These are phyloP conservation scores for Liodrosophila aerea DNA, from an alignment of 2,888 invertebrate genomes.

Conservation along the genomic window DNA sequence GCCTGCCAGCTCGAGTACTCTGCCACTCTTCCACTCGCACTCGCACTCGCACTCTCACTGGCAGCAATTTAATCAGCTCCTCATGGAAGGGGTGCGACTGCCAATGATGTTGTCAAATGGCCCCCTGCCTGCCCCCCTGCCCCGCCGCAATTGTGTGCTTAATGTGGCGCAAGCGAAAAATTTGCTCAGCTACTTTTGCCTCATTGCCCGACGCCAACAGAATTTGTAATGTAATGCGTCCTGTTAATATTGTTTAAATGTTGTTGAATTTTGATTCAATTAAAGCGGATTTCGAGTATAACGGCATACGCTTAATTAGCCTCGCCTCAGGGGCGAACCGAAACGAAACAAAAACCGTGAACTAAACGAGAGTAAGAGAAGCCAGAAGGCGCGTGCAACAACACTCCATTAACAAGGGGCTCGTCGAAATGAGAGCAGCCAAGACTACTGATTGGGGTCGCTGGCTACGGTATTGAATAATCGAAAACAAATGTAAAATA, in stretches of 20 bases:
- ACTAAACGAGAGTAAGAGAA: background rate
- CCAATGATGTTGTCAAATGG: constrained; percentile 73
- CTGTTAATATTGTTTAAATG: constrained; percentile 59
- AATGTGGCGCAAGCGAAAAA: constrained; percentile 68
- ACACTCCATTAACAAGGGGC: constrained; percentile 22
- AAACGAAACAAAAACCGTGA: constrained; percentile 14
- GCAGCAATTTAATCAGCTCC: constrained; percentile 69
- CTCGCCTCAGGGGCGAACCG: constrained; percentile 4
- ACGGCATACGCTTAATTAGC: constrained; percentile 64
- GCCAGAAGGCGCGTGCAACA: constrained; percentile 31
- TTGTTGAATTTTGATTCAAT: constrained; percentile 61
- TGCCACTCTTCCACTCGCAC: background rate
- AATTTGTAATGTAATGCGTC: constrained; percentile 65
- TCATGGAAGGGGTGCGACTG: constrained; percentile 38
- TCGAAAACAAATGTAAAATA: background rate
- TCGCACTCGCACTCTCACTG: too few relatives aligned
- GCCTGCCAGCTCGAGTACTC: constrained; percentile 36
- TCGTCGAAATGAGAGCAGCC: constrained; percentile 12
- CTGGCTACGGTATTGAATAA: background rate
- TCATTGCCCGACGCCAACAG: constrained; percentile 51
- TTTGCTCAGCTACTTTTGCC: constrained; percentile 59
- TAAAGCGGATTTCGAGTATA: constrained; percentile 61
- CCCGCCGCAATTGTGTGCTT: constrained; percentile 46
- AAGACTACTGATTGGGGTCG: constrained; percentile 8
- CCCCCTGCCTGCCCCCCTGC: constrained; percentile 21